phyloP scores from a whole-genome alignment of 1,140 invertebrate species.

The Plectrocnemia conspersa region DNA sequence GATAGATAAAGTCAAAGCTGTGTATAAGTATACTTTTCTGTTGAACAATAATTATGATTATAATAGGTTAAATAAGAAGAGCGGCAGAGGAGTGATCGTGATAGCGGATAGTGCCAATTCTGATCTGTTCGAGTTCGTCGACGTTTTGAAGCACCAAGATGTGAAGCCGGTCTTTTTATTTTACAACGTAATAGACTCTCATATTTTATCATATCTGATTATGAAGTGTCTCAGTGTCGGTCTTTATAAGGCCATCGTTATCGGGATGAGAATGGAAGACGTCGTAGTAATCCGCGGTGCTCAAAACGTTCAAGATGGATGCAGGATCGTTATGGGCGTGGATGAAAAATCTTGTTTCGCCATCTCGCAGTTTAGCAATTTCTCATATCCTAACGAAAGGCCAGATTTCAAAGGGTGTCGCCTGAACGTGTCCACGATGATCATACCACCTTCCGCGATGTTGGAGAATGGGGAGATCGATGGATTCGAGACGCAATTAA shows the following conservation, averaged over 20 bases:
- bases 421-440: neutral
- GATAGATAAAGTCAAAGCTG: neutral
- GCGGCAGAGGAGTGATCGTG: neutral
- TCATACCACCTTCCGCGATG: neutral
- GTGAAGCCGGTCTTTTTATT: neutral
- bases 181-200: neutral
- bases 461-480: neutral
- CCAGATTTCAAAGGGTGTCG: neutral
- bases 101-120: conserved; percentile 1
- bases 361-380: too few species aligned
- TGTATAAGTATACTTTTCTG: neutral
- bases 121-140: neutral
- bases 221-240: too few species aligned
- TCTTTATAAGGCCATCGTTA: too few species aligned
- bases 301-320: too few species aligned
- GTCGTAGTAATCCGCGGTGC: too few species aligned
- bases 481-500: neutral
- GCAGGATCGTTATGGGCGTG: too few species aligned
- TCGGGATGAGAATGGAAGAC: too few species aligned
- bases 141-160: neutral
- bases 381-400: neutral
- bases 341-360: too few species aligned
- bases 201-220: too few species aligned
- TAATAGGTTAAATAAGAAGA: neutral
- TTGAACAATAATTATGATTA: neutral